Evolutionary conservation across 2,888 invertebrate genomes (phyloP).

Genomic region (Poecilobothrus nobilitatus): DNA sequence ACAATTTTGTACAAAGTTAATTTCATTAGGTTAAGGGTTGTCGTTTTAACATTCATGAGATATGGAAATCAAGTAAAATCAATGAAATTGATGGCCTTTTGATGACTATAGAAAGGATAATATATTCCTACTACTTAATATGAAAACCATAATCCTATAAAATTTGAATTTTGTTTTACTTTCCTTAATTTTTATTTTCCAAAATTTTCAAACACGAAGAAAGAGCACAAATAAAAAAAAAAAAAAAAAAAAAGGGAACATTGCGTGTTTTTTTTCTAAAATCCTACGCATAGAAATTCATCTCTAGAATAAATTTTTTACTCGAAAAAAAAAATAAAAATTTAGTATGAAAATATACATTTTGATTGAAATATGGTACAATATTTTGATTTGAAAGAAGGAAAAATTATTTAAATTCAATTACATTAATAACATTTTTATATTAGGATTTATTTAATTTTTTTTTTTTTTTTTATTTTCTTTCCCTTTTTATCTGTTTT

Average conservation of each 20-base stretch:
- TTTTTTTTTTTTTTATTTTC: too few relatives aligned
- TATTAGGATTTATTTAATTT: not conserved
- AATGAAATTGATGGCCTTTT: constrained; percentile 4
- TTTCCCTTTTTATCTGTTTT: too few relatives aligned
- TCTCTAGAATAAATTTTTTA: too few relatives aligned
- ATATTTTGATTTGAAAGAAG: not conserved
- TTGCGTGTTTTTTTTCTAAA: too few relatives aligned
- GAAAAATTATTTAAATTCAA: not conserved
- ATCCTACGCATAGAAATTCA: too few relatives aligned
- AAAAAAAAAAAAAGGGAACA: not conserved
- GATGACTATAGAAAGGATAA: not conserved
- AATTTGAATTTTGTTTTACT: not conserved
- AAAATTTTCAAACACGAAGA: not conserved
- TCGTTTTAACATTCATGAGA: not conserved
- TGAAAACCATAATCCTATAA: not conserved
- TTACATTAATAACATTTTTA: constrained; percentile 6
- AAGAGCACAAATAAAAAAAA: not conserved
- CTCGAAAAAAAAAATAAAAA: too few relatives aligned
- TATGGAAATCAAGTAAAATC: not conserved
- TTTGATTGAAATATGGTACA: not conserved
- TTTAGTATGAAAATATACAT: not conserved
- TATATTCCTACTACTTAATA: not conserved
- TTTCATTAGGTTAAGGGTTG: constrained; percentile 6
- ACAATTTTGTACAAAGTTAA: not conserved
- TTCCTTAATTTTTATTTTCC: not conserved